These are phyloP conservation scores for Meiosimyza decipiens DNA, from an alignment of 2,888 invertebrate species.

Conservation along the genomic window DNA sequence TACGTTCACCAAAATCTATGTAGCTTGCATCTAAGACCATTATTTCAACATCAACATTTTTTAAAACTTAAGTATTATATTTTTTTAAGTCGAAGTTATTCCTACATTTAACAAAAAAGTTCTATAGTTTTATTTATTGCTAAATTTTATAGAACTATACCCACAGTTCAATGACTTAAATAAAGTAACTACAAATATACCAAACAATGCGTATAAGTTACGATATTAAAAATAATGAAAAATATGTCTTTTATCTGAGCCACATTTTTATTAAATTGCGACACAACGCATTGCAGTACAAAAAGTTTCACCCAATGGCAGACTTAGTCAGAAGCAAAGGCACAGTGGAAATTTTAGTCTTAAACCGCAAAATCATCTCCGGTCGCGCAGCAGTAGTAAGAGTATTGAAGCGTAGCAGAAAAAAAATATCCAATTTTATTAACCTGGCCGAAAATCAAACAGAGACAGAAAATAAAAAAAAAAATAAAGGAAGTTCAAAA, in stretches of 20 bases:
- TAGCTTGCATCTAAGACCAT: no score
- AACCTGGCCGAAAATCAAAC: slow-evolving; percentile 12
- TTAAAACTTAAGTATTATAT: no score
- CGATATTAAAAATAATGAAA: no score
- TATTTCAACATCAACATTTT: no score
- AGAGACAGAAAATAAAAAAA: slow-evolving; percentile 33
- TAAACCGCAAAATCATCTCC: slow-evolving; percentile 62
- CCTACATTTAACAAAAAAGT: no score
- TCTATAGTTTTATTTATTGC: no score
- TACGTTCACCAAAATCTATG: no score
- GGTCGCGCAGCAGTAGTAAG: slow-evolving; percentile 50
- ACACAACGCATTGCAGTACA: slow-evolving; percentile 29
- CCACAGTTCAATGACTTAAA: neutral
- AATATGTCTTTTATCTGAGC: neutral
- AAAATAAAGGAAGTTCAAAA: neutral
- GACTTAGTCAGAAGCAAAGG: neutral
- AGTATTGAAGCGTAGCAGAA: slow-evolving; percentile 32
- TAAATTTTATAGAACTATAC: neutral
- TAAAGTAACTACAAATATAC: no score
- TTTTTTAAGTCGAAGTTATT: no score
- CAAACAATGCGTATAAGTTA: no score
- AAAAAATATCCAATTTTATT: slow-evolving; percentile 40
- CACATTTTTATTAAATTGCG: neutral
- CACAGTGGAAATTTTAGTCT: slow-evolving; percentile 8
- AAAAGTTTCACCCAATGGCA: slow-evolving; percentile 14